Conservation (phyloP, 2,113 vertebrate genomes). For the Xiphophorus maculatus region DNA sequence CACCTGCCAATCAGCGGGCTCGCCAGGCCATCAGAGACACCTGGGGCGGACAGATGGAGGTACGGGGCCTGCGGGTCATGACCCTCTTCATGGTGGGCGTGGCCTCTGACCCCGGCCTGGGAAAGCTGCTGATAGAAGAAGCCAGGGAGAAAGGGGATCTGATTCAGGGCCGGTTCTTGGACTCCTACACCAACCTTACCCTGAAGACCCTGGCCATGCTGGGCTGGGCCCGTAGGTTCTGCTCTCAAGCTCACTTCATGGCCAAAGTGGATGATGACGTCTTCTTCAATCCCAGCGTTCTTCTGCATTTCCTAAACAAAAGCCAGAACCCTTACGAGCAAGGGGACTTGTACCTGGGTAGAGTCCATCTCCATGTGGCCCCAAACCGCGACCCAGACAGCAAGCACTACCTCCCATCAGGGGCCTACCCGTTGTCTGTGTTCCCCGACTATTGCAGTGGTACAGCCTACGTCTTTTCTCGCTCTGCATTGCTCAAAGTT, state of each 20-base stretch:
- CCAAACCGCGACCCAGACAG: conserved; percentile 76
- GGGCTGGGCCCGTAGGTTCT: conserved; percentile 81
- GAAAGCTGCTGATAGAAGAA: conserved; percentile 78
- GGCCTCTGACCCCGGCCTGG: conserved; percentile 57
- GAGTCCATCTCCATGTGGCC: conserved; percentile 82
- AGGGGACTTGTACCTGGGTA: conserved; percentile 84
- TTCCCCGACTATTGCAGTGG: conserved; percentile 92
- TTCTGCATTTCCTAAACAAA: conserved; percentile 78
- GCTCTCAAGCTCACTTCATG: conserved; percentile 82
- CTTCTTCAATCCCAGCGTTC: conserved; percentile 82
- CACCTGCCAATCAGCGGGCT: conserved; percentile 77
- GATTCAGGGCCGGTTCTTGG: conserved; percentile 85
- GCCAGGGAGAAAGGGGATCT: conserved; percentile 79
- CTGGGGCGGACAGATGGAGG: conserved; percentile 82
- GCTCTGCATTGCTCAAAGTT: conserved; percentile 80
- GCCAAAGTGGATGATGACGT: conserved; percentile 92
- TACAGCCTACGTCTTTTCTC: conserved; percentile 86
- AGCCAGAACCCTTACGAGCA: conserved; percentile 68
- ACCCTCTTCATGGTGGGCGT: conserved; percentile 86
- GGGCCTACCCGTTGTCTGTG: conserved; percentile 73
- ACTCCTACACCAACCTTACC: conserved; percentile 89
- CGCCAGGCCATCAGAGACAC: conserved; percentile 85
- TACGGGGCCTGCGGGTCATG: conserved; percentile 77
- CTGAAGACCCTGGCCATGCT: conserved; percentile 87
- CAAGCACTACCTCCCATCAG: conserved; percentile 79